Percentiles rank a stretch among this genome's conserved stretches.
Conservation (phyloP, 2,888 invertebrate genomes). For the Aspidiotus destructor region DNA sequence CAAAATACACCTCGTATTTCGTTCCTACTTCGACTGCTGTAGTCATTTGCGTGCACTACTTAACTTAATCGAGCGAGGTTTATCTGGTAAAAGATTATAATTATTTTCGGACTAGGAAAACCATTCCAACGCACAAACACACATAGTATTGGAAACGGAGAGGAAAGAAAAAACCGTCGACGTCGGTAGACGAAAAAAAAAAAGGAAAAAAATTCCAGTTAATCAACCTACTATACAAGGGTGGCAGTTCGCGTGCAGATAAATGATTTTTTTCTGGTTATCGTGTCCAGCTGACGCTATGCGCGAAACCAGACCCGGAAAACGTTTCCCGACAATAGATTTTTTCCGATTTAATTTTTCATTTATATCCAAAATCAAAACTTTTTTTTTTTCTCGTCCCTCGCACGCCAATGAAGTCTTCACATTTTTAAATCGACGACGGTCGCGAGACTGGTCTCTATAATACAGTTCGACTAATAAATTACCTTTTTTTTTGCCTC, state of each 20-base stretch:
- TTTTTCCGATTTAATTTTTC: constrained; percentile 27
- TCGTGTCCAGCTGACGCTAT: constrained; percentile 28
- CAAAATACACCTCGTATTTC: no score
- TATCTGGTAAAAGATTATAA: no score
- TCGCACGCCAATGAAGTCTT: constrained; percentile 1
- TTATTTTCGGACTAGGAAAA: no score
- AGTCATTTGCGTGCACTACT: no score
- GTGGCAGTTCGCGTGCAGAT: constrained; percentile 27
- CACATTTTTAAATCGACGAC: background rate
- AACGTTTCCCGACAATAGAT: constrained; percentile 13
- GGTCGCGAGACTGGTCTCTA: background rate
- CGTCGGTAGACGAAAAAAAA: background rate
- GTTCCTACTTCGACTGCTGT: no score
- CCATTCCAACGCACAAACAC: no score
- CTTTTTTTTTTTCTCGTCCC: constrained; percentile 7
- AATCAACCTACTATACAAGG: constrained; percentile 9
- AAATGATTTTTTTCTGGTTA: constrained; percentile 31
- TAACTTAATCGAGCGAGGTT: no score
- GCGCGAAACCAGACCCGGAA: constrained; percentile 26
- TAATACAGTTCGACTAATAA: background rate
- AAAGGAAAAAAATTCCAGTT: background rate
- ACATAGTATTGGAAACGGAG: no score
- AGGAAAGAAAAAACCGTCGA: no score
- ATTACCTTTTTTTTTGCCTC: background rate
- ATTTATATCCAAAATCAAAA: constrained; percentile 16